Evolutionary conservation across 53 echinoderm and acorn worm species (phyloP).

Genomic region (Temnopleurus reevesii): DNA sequence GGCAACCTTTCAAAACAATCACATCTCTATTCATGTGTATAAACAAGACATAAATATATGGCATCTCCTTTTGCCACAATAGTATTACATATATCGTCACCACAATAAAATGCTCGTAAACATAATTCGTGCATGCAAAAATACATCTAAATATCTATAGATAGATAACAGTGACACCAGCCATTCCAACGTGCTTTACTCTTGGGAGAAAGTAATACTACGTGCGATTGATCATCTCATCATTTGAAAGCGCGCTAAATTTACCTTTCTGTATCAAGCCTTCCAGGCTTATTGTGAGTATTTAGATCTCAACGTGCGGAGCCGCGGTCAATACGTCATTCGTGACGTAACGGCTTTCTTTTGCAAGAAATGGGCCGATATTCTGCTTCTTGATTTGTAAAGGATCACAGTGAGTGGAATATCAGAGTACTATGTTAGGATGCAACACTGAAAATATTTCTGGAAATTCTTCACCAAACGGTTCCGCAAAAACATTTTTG

Average conservation of each 20-base stretch:
- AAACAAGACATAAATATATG: too few relatives aligned
- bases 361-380: too few relatives aligned
- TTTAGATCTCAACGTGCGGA: not conserved
- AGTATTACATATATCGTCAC: too few relatives aligned
- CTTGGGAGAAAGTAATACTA: not conserved
- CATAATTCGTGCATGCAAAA: not conserved
- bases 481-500: not conserved
- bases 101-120: too few relatives aligned
- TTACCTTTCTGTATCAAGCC: not conserved
- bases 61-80: too few relatives aligned
- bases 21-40: too few relatives aligned
- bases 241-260: not conserved
- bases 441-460: not conserved
- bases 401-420: not conserved
- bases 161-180: not conserved
- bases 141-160: not conserved
- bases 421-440: not conserved
- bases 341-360: not conserved
- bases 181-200: not conserved
- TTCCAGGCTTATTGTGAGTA: not conserved
- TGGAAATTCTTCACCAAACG: not conserved
- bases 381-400: not conserved
- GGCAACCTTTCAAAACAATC: too few relatives aligned
- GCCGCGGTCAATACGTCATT: not conserved
- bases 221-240: not conserved